Evolutionary conservation across 2,113 vertebrate species (phyloP).

Genomic region (Papio anubis): DNA sequence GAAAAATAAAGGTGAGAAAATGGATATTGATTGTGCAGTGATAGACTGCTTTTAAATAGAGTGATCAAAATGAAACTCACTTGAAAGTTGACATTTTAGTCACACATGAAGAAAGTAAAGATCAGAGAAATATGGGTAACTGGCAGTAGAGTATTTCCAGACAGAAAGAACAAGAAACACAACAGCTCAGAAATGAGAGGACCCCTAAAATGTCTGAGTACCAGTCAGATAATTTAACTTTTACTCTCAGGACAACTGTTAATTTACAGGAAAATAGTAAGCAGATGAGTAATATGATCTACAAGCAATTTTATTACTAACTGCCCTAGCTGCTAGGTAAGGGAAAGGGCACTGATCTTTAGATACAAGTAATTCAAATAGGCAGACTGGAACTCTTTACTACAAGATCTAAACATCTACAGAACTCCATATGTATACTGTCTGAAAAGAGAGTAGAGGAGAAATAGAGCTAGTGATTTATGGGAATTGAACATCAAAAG

Average conservation of each 20-base stretch:
- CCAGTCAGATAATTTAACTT: background rate
- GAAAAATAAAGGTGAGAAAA: background rate
- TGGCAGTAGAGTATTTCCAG: background rate
- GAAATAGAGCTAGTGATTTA: background rate
- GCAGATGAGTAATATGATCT: background rate
- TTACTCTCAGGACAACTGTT: background rate
- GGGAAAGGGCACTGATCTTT: background rate
- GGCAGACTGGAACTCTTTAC: background rate
- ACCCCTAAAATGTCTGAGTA: background rate
- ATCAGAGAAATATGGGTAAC: background rate
- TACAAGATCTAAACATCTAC: background rate
- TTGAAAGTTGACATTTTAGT: background rate
- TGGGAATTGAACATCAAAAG: background rate
- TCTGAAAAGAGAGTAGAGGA: background rate
- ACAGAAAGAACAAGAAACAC: background rate
- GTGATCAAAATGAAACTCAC: background rate
- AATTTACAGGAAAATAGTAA: background rate
- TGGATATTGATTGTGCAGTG: background rate
- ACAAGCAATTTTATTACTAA: background rate
- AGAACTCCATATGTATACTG: background rate
- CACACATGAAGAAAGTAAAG: background rate
- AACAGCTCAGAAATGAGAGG: background rate
- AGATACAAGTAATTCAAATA: background rate
- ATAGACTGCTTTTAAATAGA: background rate
- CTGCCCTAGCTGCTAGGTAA: background rate